phyloP scores from a whole-genome alignment of 1,140 invertebrate species.

The Heliconius hewitsoni region DNA sequence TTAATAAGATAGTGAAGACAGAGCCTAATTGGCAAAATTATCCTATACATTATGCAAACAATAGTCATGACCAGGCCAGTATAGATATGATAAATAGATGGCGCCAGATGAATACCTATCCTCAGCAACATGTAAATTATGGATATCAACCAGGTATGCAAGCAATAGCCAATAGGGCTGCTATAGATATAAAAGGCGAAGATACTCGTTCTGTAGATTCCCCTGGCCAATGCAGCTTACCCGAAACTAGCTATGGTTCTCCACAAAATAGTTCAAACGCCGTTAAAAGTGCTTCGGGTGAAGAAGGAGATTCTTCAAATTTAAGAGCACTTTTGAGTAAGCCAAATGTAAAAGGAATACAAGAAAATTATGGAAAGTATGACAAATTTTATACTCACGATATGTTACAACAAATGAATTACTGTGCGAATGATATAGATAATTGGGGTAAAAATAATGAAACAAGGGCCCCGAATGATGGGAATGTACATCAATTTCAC shows the following conservation, averaged over 20 bases:
- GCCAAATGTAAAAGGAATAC: conserved; percentile 41
- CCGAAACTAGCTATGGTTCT: conserved; percentile 65
- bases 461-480: conserved; percentile 48
- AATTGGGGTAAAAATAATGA: conserved; percentile 65
- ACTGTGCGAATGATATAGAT: conserved; percentile 46
- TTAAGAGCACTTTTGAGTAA: conserved; percentile 54
- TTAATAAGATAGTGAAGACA: conserved; percentile 53
- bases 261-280: conserved; percentile 57
- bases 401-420: conserved; percentile 53
- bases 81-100: conserved; percentile 63
- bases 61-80: conserved; percentile 47
- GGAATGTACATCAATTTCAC: conserved; percentile 73
- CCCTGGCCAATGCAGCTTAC: conserved; percentile 60
- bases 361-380: conserved; percentile 44
- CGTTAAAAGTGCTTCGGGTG: conserved; percentile 51
- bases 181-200: conserved; percentile 48
- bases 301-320: conserved; percentile 59
- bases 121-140: conserved; percentile 52
- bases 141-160: conserved; percentile 49
- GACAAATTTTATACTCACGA: conserved; percentile 58
- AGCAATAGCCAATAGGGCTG: conserved; percentile 35
- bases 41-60: conserved; percentile 47
- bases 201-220: conserved; percentile 57
- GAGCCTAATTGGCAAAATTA: conserved; percentile 66
- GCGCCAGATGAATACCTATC: conserved; percentile 58